phyloP scores from a whole-genome alignment of 2,113 vertebrate genomes.

The Sorex fumeus region DNA sequence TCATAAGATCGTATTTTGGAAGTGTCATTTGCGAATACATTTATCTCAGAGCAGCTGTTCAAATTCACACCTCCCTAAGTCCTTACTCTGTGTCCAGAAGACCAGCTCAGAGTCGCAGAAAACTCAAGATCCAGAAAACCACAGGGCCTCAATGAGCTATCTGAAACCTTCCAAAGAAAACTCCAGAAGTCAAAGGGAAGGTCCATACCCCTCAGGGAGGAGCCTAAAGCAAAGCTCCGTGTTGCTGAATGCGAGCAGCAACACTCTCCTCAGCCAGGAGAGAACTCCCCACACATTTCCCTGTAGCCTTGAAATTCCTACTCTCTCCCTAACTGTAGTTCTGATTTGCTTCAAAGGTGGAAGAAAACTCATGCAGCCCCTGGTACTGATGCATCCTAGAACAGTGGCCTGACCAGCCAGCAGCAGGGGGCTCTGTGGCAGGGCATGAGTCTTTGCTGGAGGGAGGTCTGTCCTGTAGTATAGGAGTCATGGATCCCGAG shows the following conservation, averaged over 20 bases:
- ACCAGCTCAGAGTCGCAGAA: not conserved
- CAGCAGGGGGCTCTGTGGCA: not conserved
- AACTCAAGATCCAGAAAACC: not conserved
- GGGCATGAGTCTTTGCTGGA: not conserved
- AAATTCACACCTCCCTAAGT: not conserved
- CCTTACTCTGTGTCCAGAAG: constrained; percentile 46
- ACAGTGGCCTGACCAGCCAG: not conserved
- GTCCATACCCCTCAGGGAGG: not conserved
- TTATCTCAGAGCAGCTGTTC: not conserved
- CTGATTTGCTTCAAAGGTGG: constrained; percentile 26
- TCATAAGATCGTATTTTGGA: not conserved
- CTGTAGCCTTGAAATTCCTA: not conserved
- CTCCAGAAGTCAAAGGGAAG: constrained; percentile 1
- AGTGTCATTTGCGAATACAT: constrained; percentile 29
- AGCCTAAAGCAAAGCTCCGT: not conserved
- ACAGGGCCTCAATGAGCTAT: not conserved
- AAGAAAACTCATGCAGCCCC: constrained; percentile 22
- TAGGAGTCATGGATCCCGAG: not conserved
- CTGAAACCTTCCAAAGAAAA: not conserved
- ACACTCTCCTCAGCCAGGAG: not conserved
- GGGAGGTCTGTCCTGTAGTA: not conserved
- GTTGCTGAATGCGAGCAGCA: not conserved
- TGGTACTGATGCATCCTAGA: not conserved
- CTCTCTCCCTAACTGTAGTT: not conserved
- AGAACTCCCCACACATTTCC: not conserved